Percentiles rank a stretch among this genome's conserved stretches.
phyloP scores from a whole-genome alignment of 2,797 vertebrate species.

The Danio tinwini region DNA sequence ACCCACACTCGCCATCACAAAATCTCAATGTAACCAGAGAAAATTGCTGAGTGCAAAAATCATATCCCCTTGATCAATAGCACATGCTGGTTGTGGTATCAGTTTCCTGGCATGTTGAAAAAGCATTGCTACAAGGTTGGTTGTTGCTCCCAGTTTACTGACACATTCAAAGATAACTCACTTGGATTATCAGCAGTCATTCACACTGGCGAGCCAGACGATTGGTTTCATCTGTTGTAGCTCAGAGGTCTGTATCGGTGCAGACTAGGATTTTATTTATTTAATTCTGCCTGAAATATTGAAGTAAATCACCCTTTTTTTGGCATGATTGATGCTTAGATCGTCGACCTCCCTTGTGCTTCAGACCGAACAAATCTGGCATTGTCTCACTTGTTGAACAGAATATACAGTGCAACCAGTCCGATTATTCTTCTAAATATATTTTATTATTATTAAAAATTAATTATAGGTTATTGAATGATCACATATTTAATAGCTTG shows the following conservation, averaged over 20 bases:
- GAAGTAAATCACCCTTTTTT: neutral
- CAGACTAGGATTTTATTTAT: neutral
- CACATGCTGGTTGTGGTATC: constrained; percentile 65
- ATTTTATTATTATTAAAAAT: too few relatives aligned
- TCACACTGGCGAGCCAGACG: neutral
- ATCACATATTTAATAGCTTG: too few relatives aligned
- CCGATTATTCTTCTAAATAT: neutral
- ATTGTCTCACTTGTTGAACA: neutral
- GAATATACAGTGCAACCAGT: neutral
- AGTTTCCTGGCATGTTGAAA: constrained; percentile 29
- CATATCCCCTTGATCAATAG: constrained; percentile 59
- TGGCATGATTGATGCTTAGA: neutral
- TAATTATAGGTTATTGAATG: too few relatives aligned
- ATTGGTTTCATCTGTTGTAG: constrained; percentile 16
- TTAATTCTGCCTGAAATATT: constrained; percentile 3
- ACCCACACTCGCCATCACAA: constrained; percentile 26
- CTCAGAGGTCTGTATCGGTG: neutral
- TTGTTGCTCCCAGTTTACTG: constrained; percentile 23
- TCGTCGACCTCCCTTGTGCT: neutral
- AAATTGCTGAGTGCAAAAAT: constrained; percentile 64
- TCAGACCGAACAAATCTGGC: neutral
- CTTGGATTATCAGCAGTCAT: neutral
- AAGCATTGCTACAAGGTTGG: constrained; percentile 34
- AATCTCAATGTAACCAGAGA: constrained; percentile 28
- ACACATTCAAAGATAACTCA: constrained; percentile 28